Conservation (phyloP, 2,113 vertebrate species). For the Catharus bicknelli region DNA sequence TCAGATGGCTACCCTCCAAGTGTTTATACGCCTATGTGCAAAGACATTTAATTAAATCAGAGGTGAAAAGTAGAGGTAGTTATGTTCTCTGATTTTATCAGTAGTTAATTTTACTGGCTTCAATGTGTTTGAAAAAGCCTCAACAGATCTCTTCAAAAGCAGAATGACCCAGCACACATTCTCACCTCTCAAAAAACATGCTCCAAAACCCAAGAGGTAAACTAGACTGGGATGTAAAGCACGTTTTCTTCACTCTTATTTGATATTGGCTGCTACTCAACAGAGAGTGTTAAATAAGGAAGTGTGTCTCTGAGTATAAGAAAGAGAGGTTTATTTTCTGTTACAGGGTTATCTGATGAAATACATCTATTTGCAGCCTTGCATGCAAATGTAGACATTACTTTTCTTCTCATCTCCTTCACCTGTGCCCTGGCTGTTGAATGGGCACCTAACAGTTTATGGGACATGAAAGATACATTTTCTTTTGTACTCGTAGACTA, state of each 20-base stretch:
- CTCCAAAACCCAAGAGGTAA: background rate
- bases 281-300: background rate
- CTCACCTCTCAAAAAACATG: background rate
- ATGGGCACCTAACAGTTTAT: fast-evolving
- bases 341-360: background rate
- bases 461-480: fast-evolving
- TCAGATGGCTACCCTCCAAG: fast-evolving
- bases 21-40: background rate
- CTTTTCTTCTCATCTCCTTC: background rate
- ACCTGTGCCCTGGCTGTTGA: background rate
- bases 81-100: background rate
- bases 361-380: background rate
- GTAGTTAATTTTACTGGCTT: background rate
- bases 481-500: background rate
- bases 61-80: background rate
- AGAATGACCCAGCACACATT: background rate
- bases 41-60: background rate
- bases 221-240: background rate
- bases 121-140: background rate
- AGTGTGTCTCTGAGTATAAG: background rate
- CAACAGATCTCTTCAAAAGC: background rate
- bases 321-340: background rate
- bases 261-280: background rate
- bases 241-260: background rate
- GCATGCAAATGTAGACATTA: background rate